Conservation (phyloP, 2,888 invertebrate species). For the Conomelus anceps region DNA sequence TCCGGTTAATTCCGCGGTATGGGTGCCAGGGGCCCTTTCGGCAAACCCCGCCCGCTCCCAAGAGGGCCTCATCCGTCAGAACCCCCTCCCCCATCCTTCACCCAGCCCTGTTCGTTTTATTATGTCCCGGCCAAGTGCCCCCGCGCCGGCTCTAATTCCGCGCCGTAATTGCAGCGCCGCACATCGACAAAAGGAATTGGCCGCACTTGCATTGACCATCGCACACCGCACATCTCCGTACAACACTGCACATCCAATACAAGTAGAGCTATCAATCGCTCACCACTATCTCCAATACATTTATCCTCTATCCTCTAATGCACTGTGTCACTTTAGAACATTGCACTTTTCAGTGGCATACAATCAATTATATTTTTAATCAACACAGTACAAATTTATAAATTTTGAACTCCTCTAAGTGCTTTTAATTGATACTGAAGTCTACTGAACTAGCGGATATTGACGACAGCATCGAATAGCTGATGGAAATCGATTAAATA, state of each 20-base stretch:
- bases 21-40: slow-evolving; percentile 2
- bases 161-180: background rate
- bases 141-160: background rate
- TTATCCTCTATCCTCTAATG: background rate
- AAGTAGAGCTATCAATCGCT: background rate
- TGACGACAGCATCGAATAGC: no score
- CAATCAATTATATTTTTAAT: no score
- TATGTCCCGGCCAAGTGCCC: background rate
- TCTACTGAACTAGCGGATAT: background rate
- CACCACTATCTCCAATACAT: background rate
- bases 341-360: background rate
- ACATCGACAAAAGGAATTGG: background rate
- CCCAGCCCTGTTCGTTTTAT: background rate
- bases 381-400: no score
- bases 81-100: background rate
- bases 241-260: background rate
- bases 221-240: background rate
- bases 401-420: no score
- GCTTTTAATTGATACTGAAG: no score
- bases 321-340: background rate
- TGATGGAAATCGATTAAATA: no score
- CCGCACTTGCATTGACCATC: background rate
- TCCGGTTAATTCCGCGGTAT: slow-evolving; percentile 10
- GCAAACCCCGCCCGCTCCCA: background rate
- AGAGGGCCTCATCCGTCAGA: background rate